Evolutionary conservation across 2,797 vertebrate genomes (phyloP).

Genomic region (Jordanella pulchra): DNA sequence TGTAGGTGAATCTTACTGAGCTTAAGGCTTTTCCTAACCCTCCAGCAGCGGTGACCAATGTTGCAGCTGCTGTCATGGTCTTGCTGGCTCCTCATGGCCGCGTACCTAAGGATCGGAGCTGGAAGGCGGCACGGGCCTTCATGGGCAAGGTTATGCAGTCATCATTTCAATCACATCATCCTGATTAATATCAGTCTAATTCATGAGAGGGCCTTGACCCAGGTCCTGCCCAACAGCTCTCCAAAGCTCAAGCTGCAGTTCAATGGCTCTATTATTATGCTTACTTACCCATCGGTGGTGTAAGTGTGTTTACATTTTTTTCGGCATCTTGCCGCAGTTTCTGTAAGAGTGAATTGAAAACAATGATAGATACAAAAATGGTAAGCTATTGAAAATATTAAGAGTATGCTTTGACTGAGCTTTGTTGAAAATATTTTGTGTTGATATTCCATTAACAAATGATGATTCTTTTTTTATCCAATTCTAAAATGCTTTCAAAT

Average conservation of each 20-base stretch:
- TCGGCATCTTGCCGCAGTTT: constrained; percentile 18
- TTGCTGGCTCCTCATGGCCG: constrained; percentile 80
- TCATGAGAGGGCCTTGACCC: constrained; percentile 75
- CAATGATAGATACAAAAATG: neutral
- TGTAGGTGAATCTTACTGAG: constrained; percentile 86
- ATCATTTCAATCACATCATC: constrained; percentile 64
- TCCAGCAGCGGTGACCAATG: constrained; percentile 81
- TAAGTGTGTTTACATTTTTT: constrained; percentile 29
- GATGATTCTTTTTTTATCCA: neutral
- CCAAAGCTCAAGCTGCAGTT: constrained; percentile 55
- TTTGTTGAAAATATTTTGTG: neutral
- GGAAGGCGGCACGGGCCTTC: constrained; percentile 85
- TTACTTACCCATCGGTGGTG: constrained; percentile 48
- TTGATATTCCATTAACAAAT: neutral
- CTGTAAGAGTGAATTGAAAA: constrained; percentile 18
- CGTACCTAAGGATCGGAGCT: constrained; percentile 84
- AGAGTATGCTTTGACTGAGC: neutral
- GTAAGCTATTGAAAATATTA: too few species aligned
- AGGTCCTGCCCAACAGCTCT: constrained; percentile 48
- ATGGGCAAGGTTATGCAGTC: constrained; percentile 87
- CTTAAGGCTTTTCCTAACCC: constrained; percentile 87
- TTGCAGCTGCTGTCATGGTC: constrained; percentile 86
- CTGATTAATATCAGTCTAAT: constrained; percentile 78
- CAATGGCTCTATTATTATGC: constrained; percentile 69
- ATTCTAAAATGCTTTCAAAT: neutral